Percentiles rank a stretch among this genome's conserved stretches.
Conservation (phyloP, 2,888 invertebrate species). For the Epiblema foenella region DNA sequence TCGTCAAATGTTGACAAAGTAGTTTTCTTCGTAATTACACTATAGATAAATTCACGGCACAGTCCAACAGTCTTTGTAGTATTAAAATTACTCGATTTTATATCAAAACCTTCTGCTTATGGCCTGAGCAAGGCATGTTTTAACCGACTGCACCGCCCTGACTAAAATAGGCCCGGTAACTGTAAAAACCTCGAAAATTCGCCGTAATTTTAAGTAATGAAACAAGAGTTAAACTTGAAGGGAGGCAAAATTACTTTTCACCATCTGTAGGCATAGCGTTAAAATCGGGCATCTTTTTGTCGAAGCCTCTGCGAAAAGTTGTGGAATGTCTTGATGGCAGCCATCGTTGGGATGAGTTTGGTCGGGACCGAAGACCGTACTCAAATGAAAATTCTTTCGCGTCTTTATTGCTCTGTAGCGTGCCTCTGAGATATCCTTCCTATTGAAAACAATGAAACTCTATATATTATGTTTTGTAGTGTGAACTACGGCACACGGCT, state of each 20-base stretch:
- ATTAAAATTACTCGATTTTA: too few species aligned
- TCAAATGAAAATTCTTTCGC: constrained; percentile 79
- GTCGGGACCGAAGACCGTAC: constrained; percentile 61
- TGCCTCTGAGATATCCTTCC: constrained; percentile 56
- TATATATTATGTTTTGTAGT: constrained; percentile 6
- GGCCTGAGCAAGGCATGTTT: neutral
- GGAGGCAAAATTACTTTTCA: constrained; percentile 35
- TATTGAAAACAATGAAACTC: constrained; percentile 49
- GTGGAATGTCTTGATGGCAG: constrained; percentile 75
- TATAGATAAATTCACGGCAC: too few species aligned
- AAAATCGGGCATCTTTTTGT: constrained; percentile 62
- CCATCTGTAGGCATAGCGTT: constrained; percentile 49
- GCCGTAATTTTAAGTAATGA: constrained; percentile 30
- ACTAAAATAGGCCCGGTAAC: constrained; percentile 10
- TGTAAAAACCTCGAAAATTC: constrained; percentile 17
- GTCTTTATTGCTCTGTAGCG: constrained; percentile 72
- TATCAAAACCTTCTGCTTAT: neutral
- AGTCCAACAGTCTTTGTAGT: too few species aligned
- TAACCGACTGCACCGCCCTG: neutral
- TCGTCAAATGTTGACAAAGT: too few species aligned
- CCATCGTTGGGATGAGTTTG: constrained; percentile 60
- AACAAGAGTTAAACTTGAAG: constrained; percentile 30
- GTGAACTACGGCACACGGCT: neutral
- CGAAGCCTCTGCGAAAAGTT: constrained; percentile 69
- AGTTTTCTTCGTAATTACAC: too few species aligned